Evolutionary conservation across 2,888 invertebrate species (phyloP), one percentile per base, ranked within the genome.

Genomic region (Lepas anatifera): DNA sequence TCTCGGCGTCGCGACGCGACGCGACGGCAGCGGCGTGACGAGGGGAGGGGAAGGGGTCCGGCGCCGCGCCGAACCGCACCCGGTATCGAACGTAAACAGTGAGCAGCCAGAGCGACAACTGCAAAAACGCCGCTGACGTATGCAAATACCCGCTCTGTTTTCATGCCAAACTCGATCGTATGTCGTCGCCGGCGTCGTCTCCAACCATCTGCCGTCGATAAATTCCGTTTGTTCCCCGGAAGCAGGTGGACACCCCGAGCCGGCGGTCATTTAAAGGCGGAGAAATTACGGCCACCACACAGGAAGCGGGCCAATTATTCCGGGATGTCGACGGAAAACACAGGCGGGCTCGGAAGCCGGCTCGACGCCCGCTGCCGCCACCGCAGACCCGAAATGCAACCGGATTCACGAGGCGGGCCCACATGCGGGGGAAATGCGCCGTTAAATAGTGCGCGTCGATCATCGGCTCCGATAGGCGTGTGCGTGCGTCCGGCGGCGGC

Each of bases 261-360:
- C 18, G 8, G 32, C 32, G 3, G 32, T 18, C 58, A 32, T 58
- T 58, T 58, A 32, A 58, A 58, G 18, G 18, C 32, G 25, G 32
- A 27, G 10, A 58, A 58, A 58, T 58, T 29, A 58, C 13, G 3
- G 32, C 3, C 58, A 32, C 27, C 3, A 32, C 32, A 13, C 58
- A 58, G 58, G 58, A 58, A 58, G 58, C 32, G 18, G 58, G 58
- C 4, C 50, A 16, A 58, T 58, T 58, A 58, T 32, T 58, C 58
- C 32, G 16, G 32, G 29, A 58, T 58, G 18, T 25, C 32, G 29
- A 32, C 32, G 6, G 29, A 58, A 58, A 58, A 58, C 18, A 58
- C 32, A 7, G 58, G 58, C 27, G 22, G 58, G 32, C 4, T 4
- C 58, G 32, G 32, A 58, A 58, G 58, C 58, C 58, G 58, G n/a